Evolutionary conservation across 2,113 vertebrate species (phyloP).

Genomic region (Calyptommatus sinebrachiatus): DNA sequence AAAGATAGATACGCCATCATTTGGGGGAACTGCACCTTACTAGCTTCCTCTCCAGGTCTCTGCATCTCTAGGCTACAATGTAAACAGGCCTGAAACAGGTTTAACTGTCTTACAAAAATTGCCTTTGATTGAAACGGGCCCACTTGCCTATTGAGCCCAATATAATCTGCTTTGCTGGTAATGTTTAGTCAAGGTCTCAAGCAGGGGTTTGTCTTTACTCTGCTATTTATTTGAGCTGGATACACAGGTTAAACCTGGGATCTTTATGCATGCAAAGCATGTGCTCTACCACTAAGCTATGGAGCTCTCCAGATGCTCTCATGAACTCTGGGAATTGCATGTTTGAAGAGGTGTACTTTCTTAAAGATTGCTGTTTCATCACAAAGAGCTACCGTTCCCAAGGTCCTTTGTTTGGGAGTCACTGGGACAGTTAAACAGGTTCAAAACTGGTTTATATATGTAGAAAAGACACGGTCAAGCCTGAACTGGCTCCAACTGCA

Average conservation of each 20-base stretch:
- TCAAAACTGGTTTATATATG: slow-evolving; percentile 20
- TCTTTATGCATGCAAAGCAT: slow-evolving; percentile 21
- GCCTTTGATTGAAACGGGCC: background rate
- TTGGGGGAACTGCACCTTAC: slow-evolving; percentile 1
- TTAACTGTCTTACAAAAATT: slow-evolving; percentile 4
- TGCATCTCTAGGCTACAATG: slow-evolving; percentile 21
- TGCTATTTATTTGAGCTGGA: slow-evolving; percentile 1
- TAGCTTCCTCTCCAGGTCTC: slow-evolving; percentile 10
- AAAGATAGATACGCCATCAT: background rate
- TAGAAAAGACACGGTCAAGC: slow-evolving; percentile 10
- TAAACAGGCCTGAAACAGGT: slow-evolving; percentile 24
- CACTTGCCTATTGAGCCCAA: background rate
- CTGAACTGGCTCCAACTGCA: slow-evolving; percentile 11
- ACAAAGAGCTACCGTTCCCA: slow-evolving; percentile 12
- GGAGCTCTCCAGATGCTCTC: background rate
- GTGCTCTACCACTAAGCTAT: slow-evolving; percentile 22
- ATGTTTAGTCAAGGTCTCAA: background rate
- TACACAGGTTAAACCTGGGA: background rate
- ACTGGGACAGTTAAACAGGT: slow-evolving; percentile 14
- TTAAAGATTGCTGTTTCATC: background rate
- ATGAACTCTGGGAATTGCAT: slow-evolving; percentile 15
- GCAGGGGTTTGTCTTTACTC: background rate
- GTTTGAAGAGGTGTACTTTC: background rate
- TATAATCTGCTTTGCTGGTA: background rate
- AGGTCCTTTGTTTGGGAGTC: background rate